Evolutionary conservation across 53 echinoderm and acorn worm genomes (phyloP).

Genomic region (Hippasteria phrygiana): DNA sequence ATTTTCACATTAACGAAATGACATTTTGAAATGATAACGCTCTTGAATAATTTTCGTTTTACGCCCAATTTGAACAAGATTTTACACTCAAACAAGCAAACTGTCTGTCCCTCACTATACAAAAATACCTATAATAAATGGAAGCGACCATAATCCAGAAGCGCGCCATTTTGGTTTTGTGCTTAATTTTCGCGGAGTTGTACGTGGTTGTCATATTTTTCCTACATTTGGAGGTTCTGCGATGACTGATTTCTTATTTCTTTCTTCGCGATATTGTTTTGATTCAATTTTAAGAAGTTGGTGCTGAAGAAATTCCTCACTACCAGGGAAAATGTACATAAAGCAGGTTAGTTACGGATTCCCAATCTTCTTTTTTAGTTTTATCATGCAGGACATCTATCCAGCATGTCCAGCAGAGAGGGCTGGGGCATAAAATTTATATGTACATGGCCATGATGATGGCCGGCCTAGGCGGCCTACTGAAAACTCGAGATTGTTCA

Average conservation of each 20-base stretch:
- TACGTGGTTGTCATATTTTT: conserved; percentile 15
- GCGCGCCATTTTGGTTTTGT: conserved; percentile 82
- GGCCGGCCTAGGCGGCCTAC: no score
- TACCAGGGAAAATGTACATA: conserved; percentile 61
- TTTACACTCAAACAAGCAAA: neutral
- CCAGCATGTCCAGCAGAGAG: no score
- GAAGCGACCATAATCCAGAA: conserved; percentile 46
- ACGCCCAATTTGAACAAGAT: no score
- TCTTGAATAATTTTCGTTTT: no score
- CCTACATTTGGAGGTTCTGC: conserved; percentile 3
- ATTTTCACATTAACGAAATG: no score
- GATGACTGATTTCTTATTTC: conserved; percentile 11
- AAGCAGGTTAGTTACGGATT: conserved; percentile 78
- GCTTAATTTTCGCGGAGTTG: conserved; percentile 31
- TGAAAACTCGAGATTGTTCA: no score
- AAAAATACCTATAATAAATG: conserved; percentile 35
- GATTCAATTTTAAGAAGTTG: neutral
- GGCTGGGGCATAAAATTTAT: no score
- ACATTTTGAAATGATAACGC: no score
- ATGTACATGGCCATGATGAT: no score
- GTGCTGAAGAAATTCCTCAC: neutral
- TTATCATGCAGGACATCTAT: no score
- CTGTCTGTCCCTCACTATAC: neutral
- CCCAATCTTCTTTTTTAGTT: no score
- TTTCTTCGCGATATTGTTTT: neutral